Conservation (phyloP, 2,113 vertebrate species). For the Natator depressus region DNA sequence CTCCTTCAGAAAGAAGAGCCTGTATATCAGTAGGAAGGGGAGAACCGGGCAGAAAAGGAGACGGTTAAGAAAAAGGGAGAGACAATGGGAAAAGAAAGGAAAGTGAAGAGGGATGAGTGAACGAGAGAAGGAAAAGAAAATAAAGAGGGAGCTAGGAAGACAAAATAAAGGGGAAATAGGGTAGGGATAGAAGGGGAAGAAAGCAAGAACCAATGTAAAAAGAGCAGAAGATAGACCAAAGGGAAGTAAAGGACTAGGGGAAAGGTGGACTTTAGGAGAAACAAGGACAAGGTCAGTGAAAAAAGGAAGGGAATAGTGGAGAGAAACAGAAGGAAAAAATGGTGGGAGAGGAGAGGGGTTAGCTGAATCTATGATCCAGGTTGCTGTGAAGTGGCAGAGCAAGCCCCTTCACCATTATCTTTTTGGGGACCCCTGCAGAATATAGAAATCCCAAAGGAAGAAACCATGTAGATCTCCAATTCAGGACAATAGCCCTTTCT, state of each 20-base stretch:
- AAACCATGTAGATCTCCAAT: background rate
- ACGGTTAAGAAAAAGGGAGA: background rate
- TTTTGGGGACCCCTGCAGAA: background rate
- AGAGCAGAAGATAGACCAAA: background rate
- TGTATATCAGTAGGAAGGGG: slow-evolving; percentile 8
- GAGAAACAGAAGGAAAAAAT: background rate
- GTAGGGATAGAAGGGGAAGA: background rate
- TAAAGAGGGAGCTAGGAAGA: background rate
- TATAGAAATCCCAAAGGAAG: background rate
- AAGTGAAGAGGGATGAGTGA: background rate
- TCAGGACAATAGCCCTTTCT: background rate
- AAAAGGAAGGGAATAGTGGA: background rate
- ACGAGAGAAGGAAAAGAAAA: background rate
- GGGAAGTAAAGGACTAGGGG: background rate
- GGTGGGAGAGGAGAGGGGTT: background rate
- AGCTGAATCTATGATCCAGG: background rate
- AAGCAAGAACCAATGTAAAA: background rate
- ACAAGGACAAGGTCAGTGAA: background rate
- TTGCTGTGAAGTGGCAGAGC: background rate
- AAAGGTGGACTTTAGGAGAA: background rate
- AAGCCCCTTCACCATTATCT: background rate
- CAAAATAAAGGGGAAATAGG: background rate
- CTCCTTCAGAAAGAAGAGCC: slow-evolving; percentile 33
- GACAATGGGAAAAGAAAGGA: background rate
- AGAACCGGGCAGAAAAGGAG: background rate